Base-by-base conservation (phyloP, 2,888 invertebrate species). In the Megaustenia siamemsis region DNA sequence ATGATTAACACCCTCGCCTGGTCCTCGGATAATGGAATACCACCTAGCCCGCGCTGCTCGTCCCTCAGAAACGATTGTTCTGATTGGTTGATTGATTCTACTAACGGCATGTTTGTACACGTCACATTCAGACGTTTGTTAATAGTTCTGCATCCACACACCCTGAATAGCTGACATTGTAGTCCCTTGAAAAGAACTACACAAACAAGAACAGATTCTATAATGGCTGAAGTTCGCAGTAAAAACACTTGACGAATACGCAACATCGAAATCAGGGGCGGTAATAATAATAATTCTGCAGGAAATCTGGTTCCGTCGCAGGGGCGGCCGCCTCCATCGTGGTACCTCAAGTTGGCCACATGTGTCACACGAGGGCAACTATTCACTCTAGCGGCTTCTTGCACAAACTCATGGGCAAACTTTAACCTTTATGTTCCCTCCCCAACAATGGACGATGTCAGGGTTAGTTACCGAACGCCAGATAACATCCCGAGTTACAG, bases 351-450 rank as follows among this genome's bases (percentile, higher is more conserved):
- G 28, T 49, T 49, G 73, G 73, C 5, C 73, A 49, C 73, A 73
- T 73, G 73, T 73, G 73, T 49, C 73, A 73, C 21, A 49, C 43
- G 32, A 49, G 10, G 73, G 49, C 73, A 73, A 32, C 49, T 45
- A 66, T 78, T 78, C 56, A 32, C n/a, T 12, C 24, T 60, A 40
- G 60, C 40, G 28, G n/a, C 24, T 38, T 77, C 76, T 38, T 60
- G 21, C 24, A 78, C 63, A 60, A 78, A 78, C 63, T 78, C 78
- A 63, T 78, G 63, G n/a, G 60, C 43, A 78, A 78, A 2, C 63
- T 32, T 66, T 43, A 28, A 4, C 43, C 40, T 40, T 45, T 21
- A 32, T 35, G 18, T 63, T 38, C 32, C 28, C 18, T 32, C 2
- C 18, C 78, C 6, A 10, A 63, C n/a, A 43, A 78, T 40, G 40